These are phyloP conservation scores for Centrocercus urophasianus DNA, from an alignment of 2,113 vertebrate genomes.

Conservation along the genomic window DNA sequence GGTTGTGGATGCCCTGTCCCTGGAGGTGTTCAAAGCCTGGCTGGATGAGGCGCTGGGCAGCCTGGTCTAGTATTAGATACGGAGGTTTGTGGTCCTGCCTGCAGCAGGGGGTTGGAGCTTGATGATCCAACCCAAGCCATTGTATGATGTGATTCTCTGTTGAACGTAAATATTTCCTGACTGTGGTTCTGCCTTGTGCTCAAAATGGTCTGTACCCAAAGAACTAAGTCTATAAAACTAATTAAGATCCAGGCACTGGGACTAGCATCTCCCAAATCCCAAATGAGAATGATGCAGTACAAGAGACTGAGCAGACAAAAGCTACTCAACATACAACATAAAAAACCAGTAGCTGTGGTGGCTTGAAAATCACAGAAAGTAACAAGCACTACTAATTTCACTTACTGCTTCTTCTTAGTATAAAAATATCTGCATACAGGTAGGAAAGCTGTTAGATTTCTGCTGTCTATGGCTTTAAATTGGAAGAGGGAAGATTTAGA, in stretches of 20 bases:
- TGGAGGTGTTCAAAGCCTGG: no score
- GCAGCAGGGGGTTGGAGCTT: no score
- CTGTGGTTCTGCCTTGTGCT: slow-evolving; percentile 19
- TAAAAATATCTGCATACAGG: background rate
- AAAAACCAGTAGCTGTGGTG: background rate
- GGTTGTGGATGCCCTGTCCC: no score
- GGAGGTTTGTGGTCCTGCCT: no score
- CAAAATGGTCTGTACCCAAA: background rate
- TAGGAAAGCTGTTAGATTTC: background rate
- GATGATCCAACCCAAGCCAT: no score
- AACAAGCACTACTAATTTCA: background rate
- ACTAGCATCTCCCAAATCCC: background rate
- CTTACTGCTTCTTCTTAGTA: background rate
- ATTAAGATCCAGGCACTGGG: background rate
- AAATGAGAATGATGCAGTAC: background rate
- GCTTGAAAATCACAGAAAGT: background rate
- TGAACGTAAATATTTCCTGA: background rate
- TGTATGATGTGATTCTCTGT: background rate
- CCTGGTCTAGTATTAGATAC: no score
- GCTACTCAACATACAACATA: background rate
- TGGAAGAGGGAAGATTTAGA: no score
- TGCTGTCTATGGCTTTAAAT: background rate
- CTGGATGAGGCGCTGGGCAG: no score
- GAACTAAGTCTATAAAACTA: background rate
- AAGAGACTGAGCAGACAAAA: background rate